phyloP scores from a whole-genome alignment of 2,113 vertebrate genomes.

The Chascanopsetta lugubris region DNA sequence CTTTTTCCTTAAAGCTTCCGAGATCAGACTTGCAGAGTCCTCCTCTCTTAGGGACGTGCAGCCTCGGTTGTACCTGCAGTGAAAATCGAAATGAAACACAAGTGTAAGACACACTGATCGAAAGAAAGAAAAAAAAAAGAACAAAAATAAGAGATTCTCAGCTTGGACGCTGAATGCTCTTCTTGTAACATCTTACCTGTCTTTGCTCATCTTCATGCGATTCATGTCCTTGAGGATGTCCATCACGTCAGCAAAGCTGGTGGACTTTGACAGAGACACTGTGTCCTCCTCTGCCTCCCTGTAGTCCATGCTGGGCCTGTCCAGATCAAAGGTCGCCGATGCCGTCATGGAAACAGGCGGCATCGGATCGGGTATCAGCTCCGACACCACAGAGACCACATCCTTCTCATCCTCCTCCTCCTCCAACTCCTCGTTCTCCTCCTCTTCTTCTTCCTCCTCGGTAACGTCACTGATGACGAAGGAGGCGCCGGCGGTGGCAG shows the following conservation, averaged over 20 bases:
- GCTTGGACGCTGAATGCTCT: too few species aligned
- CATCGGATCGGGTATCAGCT: slow-evolving; percentile 86
- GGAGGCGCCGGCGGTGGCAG: slow-evolving; percentile 81
- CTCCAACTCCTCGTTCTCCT: slow-evolving; percentile 82
- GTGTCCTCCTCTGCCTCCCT: slow-evolving; percentile 92
- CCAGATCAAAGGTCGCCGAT: slow-evolving; percentile 88
- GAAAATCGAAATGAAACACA: slow-evolving; percentile 1
- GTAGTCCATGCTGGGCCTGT: slow-evolving; percentile 87
- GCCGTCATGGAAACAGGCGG: slow-evolving; percentile 87
- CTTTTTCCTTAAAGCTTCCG: slow-evolving; percentile 93
- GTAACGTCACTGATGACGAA: slow-evolving; percentile 98
- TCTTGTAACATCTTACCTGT: too few species aligned
- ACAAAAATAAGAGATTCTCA: too few species aligned
- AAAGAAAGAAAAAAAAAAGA: too few species aligned
- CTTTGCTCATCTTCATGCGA: slow-evolving; percentile 96
- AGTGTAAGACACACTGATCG: too few species aligned
- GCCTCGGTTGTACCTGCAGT: slow-evolving; percentile 83
- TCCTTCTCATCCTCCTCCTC: slow-evolving; percentile 83
- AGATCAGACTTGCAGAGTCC: slow-evolving; percentile 91
- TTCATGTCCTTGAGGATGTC: slow-evolving; percentile 98
- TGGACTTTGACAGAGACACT: slow-evolving; percentile 95
- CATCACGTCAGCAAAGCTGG: slow-evolving; percentile 98
- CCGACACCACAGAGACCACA: slow-evolving; percentile 84
- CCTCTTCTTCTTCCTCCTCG: slow-evolving; percentile 88
- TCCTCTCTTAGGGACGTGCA: slow-evolving; percentile 90